phyloP scores from a whole-genome alignment of 2,888 invertebrate species.

The Anaspis maculata region DNA sequence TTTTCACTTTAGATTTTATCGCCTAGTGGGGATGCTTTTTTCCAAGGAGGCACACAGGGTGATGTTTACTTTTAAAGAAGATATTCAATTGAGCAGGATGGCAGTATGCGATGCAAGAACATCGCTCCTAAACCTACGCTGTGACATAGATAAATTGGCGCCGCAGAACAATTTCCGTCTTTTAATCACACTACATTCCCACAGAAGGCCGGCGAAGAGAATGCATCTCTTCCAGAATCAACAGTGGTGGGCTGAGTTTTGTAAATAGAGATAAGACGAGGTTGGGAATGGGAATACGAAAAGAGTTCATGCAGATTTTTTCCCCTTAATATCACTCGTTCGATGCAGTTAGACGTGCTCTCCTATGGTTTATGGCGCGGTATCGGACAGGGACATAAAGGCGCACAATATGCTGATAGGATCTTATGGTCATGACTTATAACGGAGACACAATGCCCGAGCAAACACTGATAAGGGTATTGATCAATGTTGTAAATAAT shows the following conservation, averaged over 20 bases:
- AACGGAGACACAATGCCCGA: constrained; percentile 29
- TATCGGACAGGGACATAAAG: constrained; percentile 20
- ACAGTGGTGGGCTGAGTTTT: constrained; percentile 14
- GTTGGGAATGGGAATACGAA: too few relatives aligned
- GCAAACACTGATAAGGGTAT: constrained; percentile 31
- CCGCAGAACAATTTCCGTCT: constrained; percentile 42
- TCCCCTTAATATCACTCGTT: constrained; percentile 15
- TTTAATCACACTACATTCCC: constrained; percentile 41
- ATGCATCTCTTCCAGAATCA: constrained; percentile 27
- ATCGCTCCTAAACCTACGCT: constrained; percentile 27
- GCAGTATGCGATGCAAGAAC: constrained; percentile 20
- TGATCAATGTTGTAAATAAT: constrained; percentile 33
- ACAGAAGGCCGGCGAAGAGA: constrained; percentile 31
- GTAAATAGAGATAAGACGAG: constrained; percentile 13
- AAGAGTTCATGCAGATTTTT: too few relatives aligned
- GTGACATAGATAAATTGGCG: constrained; percentile 40
- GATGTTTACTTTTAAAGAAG: constrained; percentile 17
- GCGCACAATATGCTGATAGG: constrained; percentile 28
- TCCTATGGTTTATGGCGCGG: constrained; percentile 11
- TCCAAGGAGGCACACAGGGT: background rate
- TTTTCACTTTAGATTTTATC: constrained; percentile 2
- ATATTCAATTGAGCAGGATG: constrained; percentile 20
- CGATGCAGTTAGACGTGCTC: constrained; percentile 17
- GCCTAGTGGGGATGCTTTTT: constrained; percentile 4
- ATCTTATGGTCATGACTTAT: constrained; percentile 31